Evolutionary conservation across 2,888 invertebrate genomes (phyloP), one percentile per base, ranked within the genome.

Genomic region (Hypena proboscidalis): DNA sequence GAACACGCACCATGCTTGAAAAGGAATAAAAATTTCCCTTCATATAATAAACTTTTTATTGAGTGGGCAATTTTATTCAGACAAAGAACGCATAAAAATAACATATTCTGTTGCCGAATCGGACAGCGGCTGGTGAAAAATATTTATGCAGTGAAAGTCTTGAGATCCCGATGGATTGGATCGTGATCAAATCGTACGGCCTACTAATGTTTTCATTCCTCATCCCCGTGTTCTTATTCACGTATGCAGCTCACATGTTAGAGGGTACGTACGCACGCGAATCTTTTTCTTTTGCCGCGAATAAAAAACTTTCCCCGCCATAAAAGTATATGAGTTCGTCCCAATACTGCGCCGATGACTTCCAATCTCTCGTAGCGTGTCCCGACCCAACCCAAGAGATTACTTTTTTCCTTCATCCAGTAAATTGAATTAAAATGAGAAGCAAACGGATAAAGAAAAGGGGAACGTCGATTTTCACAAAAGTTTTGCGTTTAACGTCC

Each of bases 301-400:
- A 86, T 84, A 85, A 88, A 83, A 88, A 89, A 88, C 80, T 86
- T 87, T 86, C 73, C 67, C 75, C 74, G 77, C 77, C 82, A 85
- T 88, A 88, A 89, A 89, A 88, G 89, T 87, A 85, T 88, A 89
- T 85, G 89, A 85, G 88, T 84, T 84, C 84, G 85, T 88, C 86
- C 88, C 87, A 87, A 89, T 88, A 87, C 87, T 79, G 79, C 77
- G 83, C 65, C 85, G 83, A 87, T 86, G 89, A 87, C 85, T 88
- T 87, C 87, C 89, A 88, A 89, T 88, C 85, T 86, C 84, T 84
- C 81, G 82, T 79, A 83, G 78, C 85, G 76, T 71, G 80, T 83
- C 83, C 82, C 83, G 80, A 85, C 88, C 89, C 84, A 75, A 85
- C 87, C 87, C 85, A 74, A 80, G 74, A 88, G 85, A 88, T 88